Evolutionary conservation across 2,888 invertebrate species (phyloP).

Genomic region (Eledone cirrhosa): DNA sequence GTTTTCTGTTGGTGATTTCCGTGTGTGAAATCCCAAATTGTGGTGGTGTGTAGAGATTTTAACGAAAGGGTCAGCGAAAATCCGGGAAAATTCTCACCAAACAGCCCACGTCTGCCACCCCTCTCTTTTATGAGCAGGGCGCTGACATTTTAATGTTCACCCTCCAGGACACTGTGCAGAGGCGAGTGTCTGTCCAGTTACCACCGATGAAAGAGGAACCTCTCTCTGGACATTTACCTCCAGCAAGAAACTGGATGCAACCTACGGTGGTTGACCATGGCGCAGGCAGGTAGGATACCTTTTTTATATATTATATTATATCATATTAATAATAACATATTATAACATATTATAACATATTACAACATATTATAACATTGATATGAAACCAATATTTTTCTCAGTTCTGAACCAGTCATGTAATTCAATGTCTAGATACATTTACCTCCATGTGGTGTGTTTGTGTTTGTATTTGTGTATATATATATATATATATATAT

Average conservation of each 20-base stretch:
- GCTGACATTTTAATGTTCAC: conserved; percentile 42
- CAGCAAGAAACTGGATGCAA: conserved; percentile 67
- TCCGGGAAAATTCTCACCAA: background rate
- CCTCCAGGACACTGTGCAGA: conserved; percentile 36
- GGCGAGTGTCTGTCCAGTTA: conserved; percentile 31
- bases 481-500: background rate
- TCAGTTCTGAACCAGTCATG: too few relatives aligned
- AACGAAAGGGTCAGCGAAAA: background rate
- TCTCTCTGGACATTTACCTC: conserved; percentile 48
- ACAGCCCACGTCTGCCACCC: background rate
- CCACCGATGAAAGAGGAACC: conserved; percentile 59
- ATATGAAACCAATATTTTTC: background rate
- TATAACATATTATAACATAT: too few relatives aligned
- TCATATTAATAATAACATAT: too few relatives aligned
- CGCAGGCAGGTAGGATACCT: conserved; percentile 43
- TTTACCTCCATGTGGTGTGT: background rate
- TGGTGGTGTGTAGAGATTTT: background rate
- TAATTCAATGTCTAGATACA: too few relatives aligned
- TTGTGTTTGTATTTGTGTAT: background rate
- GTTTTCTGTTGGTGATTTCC: background rate
- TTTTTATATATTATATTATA: background rate
- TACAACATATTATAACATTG: conserved; percentile 11
- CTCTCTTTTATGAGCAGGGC: conserved; percentile 32
- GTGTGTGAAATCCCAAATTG: background rate
- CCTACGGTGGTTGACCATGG: conserved; percentile 60